A percentile compares a stretch with the other conserved stretches of the same genome.
Evolutionary conservation across 2,888 invertebrate genomes (phyloP).

Genomic region (Himalopsyche kuldschensis): DNA sequence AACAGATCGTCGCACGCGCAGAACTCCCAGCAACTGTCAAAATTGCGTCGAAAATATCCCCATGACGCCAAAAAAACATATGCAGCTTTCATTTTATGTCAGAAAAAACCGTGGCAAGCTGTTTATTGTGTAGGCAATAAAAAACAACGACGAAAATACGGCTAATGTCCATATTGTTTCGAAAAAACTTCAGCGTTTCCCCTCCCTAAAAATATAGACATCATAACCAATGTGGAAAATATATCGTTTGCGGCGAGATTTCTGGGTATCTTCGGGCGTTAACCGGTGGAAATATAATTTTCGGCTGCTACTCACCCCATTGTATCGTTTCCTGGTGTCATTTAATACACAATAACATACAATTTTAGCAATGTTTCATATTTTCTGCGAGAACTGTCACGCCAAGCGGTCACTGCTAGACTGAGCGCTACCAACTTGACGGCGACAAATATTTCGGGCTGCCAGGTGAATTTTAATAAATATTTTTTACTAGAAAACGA

Average conservation of each 20-base stretch:
- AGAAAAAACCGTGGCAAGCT: neutral
- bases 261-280: conserved; percentile 37
- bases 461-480: neutral
- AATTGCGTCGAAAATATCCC: neutral
- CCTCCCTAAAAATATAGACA: conserved; percentile 55
- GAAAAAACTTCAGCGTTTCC: conserved; percentile 43
- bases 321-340: conserved; percentile 80
- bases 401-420: conserved; percentile 21
- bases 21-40: neutral
- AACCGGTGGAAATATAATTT: neutral
- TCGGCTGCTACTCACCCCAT: conserved; percentile 69
- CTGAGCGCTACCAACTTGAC: conserved; percentile 20
- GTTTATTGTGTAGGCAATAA: neutral
- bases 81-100: conserved; percentile 42
- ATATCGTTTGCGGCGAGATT: conserved; percentile 44
- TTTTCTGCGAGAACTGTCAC: conserved; percentile 28
- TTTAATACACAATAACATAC: conserved; percentile 57
- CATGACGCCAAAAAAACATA: conserved; percentile 44
- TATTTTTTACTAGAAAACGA: neutral
- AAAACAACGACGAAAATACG: neutral
- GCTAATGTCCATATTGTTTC: conserved; percentile 13
- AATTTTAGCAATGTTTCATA: conserved; percentile 25
- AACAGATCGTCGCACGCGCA: neutral
- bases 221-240: conserved; percentile 12
- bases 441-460: neutral